Evolutionary conservation across 2,797 vertebrate genomes (phyloP), one percentile per base, ranked within the genome.

Genomic region (Sebastes baramenuke): DNA sequence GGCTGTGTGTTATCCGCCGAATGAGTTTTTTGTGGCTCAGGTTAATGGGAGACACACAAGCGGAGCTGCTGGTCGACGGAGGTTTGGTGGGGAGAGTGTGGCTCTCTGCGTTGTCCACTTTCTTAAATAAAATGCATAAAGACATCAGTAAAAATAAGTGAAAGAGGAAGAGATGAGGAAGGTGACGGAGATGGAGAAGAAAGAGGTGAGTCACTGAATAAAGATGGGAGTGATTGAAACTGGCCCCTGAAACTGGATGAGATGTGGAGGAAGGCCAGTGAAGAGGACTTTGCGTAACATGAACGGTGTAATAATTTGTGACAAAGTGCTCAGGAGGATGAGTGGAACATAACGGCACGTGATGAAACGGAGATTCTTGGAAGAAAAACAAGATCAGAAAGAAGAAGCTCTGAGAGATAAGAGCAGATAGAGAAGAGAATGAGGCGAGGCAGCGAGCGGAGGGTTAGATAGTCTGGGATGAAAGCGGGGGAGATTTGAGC

Each of bases 21-120:
- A 72, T 67, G 80, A 70, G 61, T 77, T 83, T 77, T 83, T 61
- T 62, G 72, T n/a, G 0, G 20, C 77, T 87, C 84, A 91, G 80
- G 88, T 92, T 85, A 81, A 88, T 70, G 36, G 84, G 79, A 89
- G 79, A 67, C 6, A 1, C 27, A 3, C 29, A 5, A 60, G 72
- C 29, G 18, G 32, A 16, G 77, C 42, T 38, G 69, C 67, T 46
- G 62, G 52, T 67, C 9, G 56, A 34, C 24, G 58, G 42, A 58
- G 46, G 58, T 52, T 72, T 30, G 34, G 67, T 22, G 22, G 38
- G 36, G 11, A 55, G 73, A 70, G 61, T 5, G 58, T 16, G 42
- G 16, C 6, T 38, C 52, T 38, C 60, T 25, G 22, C 3, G 10
- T n/a, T 67, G 69, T 67, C 69, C 65, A 58, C 49, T 49, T 70